Conservation (phyloP, 1,140 invertebrate species). For the Drosophila yakuba region DNA sequence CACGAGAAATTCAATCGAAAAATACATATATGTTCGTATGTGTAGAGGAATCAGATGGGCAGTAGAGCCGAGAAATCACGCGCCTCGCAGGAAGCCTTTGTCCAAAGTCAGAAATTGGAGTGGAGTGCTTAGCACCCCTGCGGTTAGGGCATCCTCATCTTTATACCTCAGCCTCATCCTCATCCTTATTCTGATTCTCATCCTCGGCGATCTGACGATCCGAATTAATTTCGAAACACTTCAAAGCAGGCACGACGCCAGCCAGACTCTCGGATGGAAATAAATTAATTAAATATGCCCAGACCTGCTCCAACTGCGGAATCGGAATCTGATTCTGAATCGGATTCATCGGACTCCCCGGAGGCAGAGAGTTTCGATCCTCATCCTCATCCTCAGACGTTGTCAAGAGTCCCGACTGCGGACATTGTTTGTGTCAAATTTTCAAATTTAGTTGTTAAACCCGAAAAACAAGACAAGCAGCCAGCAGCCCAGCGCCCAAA, state of each 20-base stretch:
- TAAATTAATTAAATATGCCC: slow-evolving; percentile 83
- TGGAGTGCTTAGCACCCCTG: slow-evolving; percentile 63
- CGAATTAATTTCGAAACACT: slow-evolving; percentile 83
- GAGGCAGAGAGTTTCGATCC: slow-evolving; percentile 35
- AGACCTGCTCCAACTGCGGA: slow-evolving; percentile 27
- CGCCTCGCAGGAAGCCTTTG: slow-evolving; percentile 54
- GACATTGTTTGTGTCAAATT: slow-evolving; percentile 81
- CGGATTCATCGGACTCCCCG: slow-evolving; percentile 48
- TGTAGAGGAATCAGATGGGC: neutral
- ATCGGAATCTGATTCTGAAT: slow-evolving; percentile 6
- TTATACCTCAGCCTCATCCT: neutral
- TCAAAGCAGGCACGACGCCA: slow-evolving; percentile 67
- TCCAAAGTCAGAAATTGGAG: slow-evolving; percentile 52
- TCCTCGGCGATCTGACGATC: slow-evolving; percentile 58
- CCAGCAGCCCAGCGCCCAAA: slow-evolving; percentile 40
- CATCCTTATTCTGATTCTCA: neutral
- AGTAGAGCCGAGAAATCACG: slow-evolving; percentile 62
- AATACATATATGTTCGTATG: slow-evolving; percentile 3
- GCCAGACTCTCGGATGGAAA: slow-evolving; percentile 61
- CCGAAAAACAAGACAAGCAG: slow-evolving; percentile 79
- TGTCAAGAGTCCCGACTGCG: slow-evolving; percentile 22
- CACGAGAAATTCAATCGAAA: slow-evolving; percentile 77
- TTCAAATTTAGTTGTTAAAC: slow-evolving; percentile 84
- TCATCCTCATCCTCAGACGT: slow-evolving; percentile 32
- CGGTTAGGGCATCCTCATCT: slow-evolving; percentile 55